Evolutionary conservation across 2,113 vertebrate genomes (phyloP).

Genomic region (Macquaria ambigua): DNA sequence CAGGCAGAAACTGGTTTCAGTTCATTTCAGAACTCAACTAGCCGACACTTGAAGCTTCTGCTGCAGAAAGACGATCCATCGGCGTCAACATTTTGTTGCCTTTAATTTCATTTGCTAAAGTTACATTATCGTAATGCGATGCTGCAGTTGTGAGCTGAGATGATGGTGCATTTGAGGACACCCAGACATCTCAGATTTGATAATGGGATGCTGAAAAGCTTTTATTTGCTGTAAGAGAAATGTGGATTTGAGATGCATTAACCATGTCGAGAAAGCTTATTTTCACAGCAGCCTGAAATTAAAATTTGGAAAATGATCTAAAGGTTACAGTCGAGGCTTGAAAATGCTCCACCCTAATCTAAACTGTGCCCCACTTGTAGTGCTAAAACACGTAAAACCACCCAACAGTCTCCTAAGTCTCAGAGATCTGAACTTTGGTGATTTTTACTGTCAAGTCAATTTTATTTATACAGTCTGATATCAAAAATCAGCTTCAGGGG

Average conservation of each 20-base stretch:
- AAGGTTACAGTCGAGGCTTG: neutral
- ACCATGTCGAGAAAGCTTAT: no score
- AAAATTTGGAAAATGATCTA: neutral
- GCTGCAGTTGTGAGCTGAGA: neutral
- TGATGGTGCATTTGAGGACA: neutral
- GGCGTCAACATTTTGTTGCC: neutral
- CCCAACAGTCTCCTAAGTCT: neutral
- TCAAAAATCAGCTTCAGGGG: no score
- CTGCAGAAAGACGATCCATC: slow-evolving; percentile 14
- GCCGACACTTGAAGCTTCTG: neutral
- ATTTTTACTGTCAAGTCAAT: neutral
- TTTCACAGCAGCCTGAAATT: neutral
- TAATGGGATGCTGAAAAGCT: neutral
- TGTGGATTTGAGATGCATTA: neutral
- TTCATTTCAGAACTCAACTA: neutral
- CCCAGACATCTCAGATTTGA: neutral
- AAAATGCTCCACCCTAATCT: neutral
- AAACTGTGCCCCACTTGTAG: neutral
- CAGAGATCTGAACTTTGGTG: neutral
- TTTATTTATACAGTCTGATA: no score
- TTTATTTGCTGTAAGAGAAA: neutral
- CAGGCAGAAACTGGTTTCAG: neutral
- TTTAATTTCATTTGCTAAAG: slow-evolving; percentile 28
- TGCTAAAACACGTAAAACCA: neutral
- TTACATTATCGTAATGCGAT: slow-evolving; percentile 7